Percentiles rank a stretch among this genome's conserved stretches.
phyloP scores from a whole-genome alignment of 2,888 invertebrate species.

The Seira sanloemensis region DNA sequence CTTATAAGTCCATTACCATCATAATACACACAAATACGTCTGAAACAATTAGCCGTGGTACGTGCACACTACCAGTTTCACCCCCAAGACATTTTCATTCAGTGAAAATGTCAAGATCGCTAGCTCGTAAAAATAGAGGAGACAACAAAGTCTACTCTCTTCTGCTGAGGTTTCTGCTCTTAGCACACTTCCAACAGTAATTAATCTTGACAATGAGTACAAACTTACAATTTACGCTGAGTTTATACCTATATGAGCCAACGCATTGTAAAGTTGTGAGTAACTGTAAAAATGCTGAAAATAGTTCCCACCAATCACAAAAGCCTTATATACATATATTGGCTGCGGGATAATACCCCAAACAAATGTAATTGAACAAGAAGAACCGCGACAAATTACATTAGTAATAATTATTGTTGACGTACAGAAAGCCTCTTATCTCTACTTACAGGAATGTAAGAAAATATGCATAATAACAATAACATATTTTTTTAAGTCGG shows the following conservation, averaged over 20 bases:
- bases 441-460: background rate
- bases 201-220: constrained; percentile 1
- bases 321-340: background rate
- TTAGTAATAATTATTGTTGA: constrained; percentile 43
- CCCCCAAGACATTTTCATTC: background rate
- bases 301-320: background rate
- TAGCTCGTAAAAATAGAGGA: background rate
- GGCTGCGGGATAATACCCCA: background rate
- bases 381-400: constrained; percentile 55
- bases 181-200: constrained; percentile 4
- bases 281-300: background rate
- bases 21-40: constrained; percentile 4
- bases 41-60: background rate
- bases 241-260: too few relatives aligned
- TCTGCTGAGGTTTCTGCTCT: background rate
- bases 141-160: too few relatives aligned
- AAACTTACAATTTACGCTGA: too few relatives aligned
- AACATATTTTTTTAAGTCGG: constrained; percentile 20
- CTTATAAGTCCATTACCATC: too few relatives aligned
- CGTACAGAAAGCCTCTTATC: background rate
- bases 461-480: constrained; percentile 1
- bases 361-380: too few relatives aligned
- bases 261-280: too few relatives aligned
- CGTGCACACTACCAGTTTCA: background rate
- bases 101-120: constrained; percentile 4